phyloP scores from a whole-genome alignment of 2,888 invertebrate species.

The Polydrusus cervinus region DNA sequence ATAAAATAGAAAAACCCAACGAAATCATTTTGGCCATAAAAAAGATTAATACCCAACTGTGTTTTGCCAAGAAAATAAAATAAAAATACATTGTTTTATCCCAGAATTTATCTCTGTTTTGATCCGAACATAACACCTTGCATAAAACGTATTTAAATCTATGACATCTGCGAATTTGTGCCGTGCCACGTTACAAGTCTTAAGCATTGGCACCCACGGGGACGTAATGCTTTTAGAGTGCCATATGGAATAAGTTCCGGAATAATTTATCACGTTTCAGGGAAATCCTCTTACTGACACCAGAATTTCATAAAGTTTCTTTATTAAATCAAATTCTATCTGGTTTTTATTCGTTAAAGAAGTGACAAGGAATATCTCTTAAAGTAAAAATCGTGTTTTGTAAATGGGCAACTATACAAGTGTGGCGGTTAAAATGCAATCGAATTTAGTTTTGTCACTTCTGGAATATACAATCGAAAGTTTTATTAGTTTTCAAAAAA shows the following conservation, averaged over 20 bases:
- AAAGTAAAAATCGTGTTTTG: conserved; percentile 19
- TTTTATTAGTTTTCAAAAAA: too few species aligned
- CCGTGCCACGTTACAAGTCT: conserved; percentile 36
- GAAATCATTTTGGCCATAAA: too few species aligned
- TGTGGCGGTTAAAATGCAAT: neutral
- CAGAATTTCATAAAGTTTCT: conserved; percentile 46
- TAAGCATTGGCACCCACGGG: conserved; percentile 49
- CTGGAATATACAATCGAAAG: too few species aligned
- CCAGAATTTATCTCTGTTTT: neutral
- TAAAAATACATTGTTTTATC: neutral
- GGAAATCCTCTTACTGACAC: conserved; percentile 46
- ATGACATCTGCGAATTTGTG: conserved; percentile 40
- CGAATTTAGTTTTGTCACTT: neutral
- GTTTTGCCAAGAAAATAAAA: neutral
- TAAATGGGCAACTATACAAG: neutral
- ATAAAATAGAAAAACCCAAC: too few species aligned
- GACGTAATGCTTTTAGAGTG: conserved; percentile 53
- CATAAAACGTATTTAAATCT: conserved; percentile 47
- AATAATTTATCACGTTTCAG: conserved; percentile 51
- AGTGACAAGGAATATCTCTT: conserved; percentile 27
- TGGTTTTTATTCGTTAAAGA: conserved; percentile 30
- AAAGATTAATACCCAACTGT: too few species aligned
- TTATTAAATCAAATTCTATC: conserved; percentile 43
- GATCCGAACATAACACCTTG: conserved; percentile 5
- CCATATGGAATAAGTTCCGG: conserved; percentile 50